phyloP scores from a whole-genome alignment of 2,888 invertebrate genomes.

The Xylota segnis region DNA sequence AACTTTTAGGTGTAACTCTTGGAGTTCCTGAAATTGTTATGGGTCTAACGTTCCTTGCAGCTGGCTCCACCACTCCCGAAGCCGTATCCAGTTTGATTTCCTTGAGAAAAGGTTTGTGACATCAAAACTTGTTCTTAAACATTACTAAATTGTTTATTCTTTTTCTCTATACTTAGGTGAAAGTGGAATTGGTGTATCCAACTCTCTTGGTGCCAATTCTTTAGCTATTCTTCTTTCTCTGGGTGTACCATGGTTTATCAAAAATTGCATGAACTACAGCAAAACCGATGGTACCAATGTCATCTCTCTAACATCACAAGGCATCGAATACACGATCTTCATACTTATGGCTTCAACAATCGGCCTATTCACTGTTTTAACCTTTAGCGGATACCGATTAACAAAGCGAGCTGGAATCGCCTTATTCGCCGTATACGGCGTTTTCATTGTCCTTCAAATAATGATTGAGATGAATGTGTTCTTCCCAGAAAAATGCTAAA shows the following conservation, averaged over 20 bases:
- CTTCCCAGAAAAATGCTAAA: conserved; percentile 82
- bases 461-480: conserved; percentile 92
- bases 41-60: conserved; percentile 96
- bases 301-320: conserved; percentile 90
- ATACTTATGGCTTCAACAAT: conserved; percentile 91
- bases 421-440: conserved; percentile 88
- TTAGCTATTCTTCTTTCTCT: conserved; percentile 93
- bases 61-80: conserved; percentile 95
- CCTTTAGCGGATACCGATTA: conserved; percentile 89
- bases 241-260: conserved; percentile 94
- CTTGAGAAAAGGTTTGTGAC: conserved; percentile 90
- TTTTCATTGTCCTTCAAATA: conserved; percentile 91
- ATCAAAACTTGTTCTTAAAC: background rate
- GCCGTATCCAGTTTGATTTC: conserved; percentile 93
- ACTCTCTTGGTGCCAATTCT: conserved; percentile 94
- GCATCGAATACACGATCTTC: conserved; percentile 92
- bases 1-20: conserved; percentile 88
- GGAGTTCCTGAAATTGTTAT: conserved; percentile 94
- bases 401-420: conserved; percentile 89
- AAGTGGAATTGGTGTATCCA: conserved; percentile 94
- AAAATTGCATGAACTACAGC: conserved; percentile 86
- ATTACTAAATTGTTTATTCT: background rate
- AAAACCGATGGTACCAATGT: conserved; percentile 80
- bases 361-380: conserved; percentile 89
- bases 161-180: conserved; percentile 87